Evolutionary conservation across 2,113 vertebrate species (phyloP), one percentile per base, ranked within the genome.

Genomic region (Tetrao urogallus): DNA sequence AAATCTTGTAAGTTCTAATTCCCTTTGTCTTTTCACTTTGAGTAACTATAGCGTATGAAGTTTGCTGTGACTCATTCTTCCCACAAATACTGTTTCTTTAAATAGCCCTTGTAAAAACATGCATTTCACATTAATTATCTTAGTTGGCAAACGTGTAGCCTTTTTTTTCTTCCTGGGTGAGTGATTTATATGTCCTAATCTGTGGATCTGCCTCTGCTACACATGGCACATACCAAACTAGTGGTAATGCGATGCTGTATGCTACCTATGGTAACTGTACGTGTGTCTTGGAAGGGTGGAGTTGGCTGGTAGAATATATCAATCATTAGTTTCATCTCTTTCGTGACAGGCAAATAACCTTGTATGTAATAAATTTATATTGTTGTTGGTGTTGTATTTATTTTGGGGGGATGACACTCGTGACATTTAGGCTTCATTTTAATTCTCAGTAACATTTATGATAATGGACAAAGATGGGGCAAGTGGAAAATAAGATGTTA

Each of bases 21-120:
- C 67, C 60, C 78, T 97, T 97, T 97, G 95, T 97, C 91, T 96
- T 88, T 95, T 94, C 24, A 22, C 90, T 94, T 60, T 60, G 82
- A 89, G 73, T 10, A 42, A 87, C 87, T 96, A 92, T 84, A 88
- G 56, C 54, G 28, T 86, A 27, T 77, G 79, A 34, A 88, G 75
- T 85, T 96, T 79, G 88, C 74, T 82, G 1, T 97, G 97, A 97
- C 87, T 98, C 97, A 96, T 86, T 88, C 94, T 96, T 88, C 94
- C 93, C 97, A 87, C 92, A 93, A 64, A 89, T 77, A 79, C 54
- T 85, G 20, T 89, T 89, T 94, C 94, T 93, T 65, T 34, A 88
- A 95, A 82, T 86, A 94, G 84, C 88, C 91, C 92, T 90, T 94
- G 77, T 93, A 22, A 94, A 97, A 97, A 96, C 48, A 94, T 82